A percentile compares a stretch with the other conserved stretches of the same genome.
phyloP scores from a whole-genome alignment of 2,888 invertebrate genomes.

The Drosophila infuscata region DNA sequence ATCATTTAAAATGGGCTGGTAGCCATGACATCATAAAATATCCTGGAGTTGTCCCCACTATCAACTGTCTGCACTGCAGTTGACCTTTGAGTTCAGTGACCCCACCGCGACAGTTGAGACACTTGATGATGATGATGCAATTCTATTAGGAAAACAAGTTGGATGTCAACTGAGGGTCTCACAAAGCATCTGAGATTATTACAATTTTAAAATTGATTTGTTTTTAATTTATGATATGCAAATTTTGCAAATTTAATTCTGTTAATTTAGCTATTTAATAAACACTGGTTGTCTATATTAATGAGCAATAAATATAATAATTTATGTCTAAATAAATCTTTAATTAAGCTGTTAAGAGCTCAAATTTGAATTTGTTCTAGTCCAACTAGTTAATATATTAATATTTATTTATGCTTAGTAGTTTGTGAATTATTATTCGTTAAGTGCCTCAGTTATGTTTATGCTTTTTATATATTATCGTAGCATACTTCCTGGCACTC shows the following conservation, averaged over 20 bases:
- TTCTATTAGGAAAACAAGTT: background rate
- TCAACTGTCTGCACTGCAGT: slow-evolving; percentile 48
- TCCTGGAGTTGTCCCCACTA: slow-evolving; percentile 18
- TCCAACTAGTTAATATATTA: background rate
- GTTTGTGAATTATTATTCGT: background rate
- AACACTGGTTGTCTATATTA: too few species aligned
- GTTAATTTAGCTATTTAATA: too few species aligned
- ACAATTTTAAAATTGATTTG: background rate
- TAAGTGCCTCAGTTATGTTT: background rate
- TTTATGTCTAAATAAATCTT: too few species aligned
- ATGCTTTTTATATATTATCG: background rate
- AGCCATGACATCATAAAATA: slow-evolving; percentile 67
- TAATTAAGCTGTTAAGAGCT: background rate
- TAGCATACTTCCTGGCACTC: slow-evolving; percentile 33
- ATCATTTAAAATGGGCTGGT: slow-evolving; percentile 25
- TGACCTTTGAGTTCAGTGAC: slow-evolving; percentile 73
- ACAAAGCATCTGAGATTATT: background rate
- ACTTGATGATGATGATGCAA: slow-evolving; percentile 57
- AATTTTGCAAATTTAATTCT: background rate
- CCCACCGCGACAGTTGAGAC: slow-evolving; percentile 10
- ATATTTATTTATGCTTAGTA: background rate
- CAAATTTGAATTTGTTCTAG: background rate
- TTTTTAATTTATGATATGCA: background rate
- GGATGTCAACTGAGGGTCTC: background rate
- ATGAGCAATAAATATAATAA: too few species aligned